Evolutionary conservation across 2,888 invertebrate genomes (phyloP).

Genomic region (Lithophane socia): DNA sequence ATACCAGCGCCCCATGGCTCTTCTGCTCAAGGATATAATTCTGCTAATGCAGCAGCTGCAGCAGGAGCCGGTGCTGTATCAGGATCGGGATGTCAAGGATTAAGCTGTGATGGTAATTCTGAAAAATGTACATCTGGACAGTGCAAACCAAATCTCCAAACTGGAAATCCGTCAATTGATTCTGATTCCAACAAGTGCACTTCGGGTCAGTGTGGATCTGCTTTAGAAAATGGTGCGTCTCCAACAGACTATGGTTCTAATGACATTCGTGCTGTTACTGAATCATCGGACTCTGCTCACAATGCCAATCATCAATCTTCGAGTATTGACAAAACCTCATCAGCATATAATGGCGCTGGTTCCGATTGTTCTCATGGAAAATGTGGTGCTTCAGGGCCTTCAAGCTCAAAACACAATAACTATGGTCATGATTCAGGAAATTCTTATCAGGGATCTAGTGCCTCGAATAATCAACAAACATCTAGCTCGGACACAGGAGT

Average conservation of each 20-base stretch:
- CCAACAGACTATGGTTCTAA: conserved; percentile 37
- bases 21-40: conserved; percentile 53
- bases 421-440: conserved; percentile 56
- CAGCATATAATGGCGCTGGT: conserved; percentile 15
- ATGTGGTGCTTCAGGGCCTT: conserved; percentile 46
- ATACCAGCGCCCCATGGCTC: conserved; percentile 22
- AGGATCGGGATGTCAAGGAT: conserved; percentile 71
- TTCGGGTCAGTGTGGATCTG: conserved; percentile 60
- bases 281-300: conserved; percentile 35
- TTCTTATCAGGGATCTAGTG: conserved; percentile 61
- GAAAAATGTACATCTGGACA: conserved; percentile 72
- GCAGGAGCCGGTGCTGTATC: conserved; percentile 47
- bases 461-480: conserved; percentile 58
- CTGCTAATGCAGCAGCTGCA: conserved; percentile 64
- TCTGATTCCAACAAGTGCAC: conserved; percentile 64
- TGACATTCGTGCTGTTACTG: conserved; percentile 57
- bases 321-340: conserved; percentile 36
- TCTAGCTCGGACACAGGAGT: conserved; percentile 45
- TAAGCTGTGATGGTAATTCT: conserved; percentile 67
- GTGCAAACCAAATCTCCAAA: conserved; percentile 57
- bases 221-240: conserved; percentile 21
- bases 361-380: conserved; percentile 57
- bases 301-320: conserved; percentile 42
- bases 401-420: conserved; percentile 30
- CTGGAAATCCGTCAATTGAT: conserved; percentile 48